These are phyloP conservation scores for Hippocampus comes DNA, from an alignment of 2,113 vertebrate genomes.

Conservation along the genomic window DNA sequence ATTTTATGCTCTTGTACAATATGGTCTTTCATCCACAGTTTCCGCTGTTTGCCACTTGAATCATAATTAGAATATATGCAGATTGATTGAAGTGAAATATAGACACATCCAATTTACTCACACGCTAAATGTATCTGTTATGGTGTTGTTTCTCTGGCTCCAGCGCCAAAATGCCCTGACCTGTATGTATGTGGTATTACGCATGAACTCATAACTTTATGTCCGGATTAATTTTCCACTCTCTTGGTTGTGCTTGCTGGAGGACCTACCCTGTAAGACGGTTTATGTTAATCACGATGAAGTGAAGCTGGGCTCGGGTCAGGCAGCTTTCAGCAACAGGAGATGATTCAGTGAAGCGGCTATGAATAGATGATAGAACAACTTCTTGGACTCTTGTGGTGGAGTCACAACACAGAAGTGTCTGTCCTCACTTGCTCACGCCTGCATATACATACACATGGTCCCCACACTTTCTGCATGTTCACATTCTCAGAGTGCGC, in stretches of 20 bases:
- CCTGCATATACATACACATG: slow-evolving; percentile 34
- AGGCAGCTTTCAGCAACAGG: slow-evolving; percentile 52
- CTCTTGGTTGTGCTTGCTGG: slow-evolving; percentile 13
- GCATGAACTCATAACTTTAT: not conserved
- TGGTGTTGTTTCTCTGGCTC: not conserved
- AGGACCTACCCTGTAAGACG: not conserved
- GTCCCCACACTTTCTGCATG: slow-evolving; percentile 49
- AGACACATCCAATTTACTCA: not conserved
- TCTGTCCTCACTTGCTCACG: slow-evolving; percentile 15
- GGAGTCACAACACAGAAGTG: slow-evolving; percentile 43
- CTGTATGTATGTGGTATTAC: not conserved
- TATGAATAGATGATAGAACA: slow-evolving; percentile 56
- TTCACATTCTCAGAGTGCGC: slow-evolving; percentile 27
- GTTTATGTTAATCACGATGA: slow-evolving; percentile 50
- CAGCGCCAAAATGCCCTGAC: not conserved
- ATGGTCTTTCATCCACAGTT: slow-evolving; percentile 13
- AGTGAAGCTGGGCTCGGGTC: slow-evolving; percentile 39
- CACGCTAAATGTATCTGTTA: not conserved
- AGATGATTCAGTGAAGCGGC: slow-evolving; percentile 33
- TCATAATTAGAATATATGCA: not conserved
- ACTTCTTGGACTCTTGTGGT: slow-evolving; percentile 39
- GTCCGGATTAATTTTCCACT: not conserved
- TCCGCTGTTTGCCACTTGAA: not conserved
- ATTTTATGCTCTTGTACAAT: not conserved
- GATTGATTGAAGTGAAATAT: not conserved